Percentiles rank a stretch among this genome's conserved stretches.
These are phyloP conservation scores for Drosophila watanabei DNA, from an alignment of 1,140 invertebrate species.

Conservation along the genomic window DNA sequence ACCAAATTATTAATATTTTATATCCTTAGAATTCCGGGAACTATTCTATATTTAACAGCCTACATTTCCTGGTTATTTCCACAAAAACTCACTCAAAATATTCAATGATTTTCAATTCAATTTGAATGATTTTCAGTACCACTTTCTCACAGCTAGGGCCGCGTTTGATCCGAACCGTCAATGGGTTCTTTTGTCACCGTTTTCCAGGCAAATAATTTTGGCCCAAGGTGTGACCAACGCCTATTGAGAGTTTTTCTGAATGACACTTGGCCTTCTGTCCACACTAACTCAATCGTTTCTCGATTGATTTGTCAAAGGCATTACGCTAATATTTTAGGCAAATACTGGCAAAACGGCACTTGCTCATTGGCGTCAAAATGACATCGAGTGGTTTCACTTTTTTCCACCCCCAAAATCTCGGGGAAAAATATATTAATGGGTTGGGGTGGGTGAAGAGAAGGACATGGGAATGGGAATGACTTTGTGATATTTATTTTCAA, in stretches of 20 bases:
- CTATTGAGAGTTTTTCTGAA: slow-evolving; percentile 34
- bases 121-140: slow-evolving; percentile 39
- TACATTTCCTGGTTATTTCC: background rate
- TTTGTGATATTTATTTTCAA: background rate
- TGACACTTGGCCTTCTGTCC: slow-evolving; percentile 61
- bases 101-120: slow-evolving; percentile 18
- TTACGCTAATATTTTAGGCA: slow-evolving; percentile 71
- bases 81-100: background rate
- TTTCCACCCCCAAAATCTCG: slow-evolving; percentile 50
- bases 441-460: slow-evolving; percentile 1
- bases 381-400: slow-evolving; percentile 63
- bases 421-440: too few relatives aligned
- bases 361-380: slow-evolving; percentile 63
- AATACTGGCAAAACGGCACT: slow-evolving; percentile 59
- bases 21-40: too few relatives aligned
- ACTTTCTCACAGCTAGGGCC: slow-evolving; percentile 40
- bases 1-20: background rate
- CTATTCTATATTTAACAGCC: background rate
- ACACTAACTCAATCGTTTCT: slow-evolving; percentile 34
- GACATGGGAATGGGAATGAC: background rate
- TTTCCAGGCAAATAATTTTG: slow-evolving; percentile 47
- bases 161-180: slow-evolving; percentile 69
- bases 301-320: slow-evolving; percentile 80
- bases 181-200: slow-evolving; percentile 50
- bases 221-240: slow-evolving; percentile 55